Evolutionary conservation across 2,797 vertebrate species (phyloP).

Genomic region (Atherinosoma microstoma): DNA sequence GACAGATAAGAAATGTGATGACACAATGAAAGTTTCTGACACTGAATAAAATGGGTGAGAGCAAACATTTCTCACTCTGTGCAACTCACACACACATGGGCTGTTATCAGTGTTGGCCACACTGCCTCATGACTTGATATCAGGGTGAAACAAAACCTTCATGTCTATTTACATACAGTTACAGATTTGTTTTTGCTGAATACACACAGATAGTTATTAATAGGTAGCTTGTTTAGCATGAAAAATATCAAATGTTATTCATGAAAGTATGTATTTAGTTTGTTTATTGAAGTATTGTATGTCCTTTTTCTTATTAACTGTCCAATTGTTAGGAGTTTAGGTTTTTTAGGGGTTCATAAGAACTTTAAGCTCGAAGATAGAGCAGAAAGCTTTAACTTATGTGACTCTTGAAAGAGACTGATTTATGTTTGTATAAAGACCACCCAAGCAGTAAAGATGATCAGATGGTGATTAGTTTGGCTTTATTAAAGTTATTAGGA

Average conservation of each 20-base stretch:
- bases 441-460: constrained; percentile 71
- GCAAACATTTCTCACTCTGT: constrained; percentile 22
- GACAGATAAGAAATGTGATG: constrained; percentile 40
- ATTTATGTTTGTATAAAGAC: constrained; percentile 69
- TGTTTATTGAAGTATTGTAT: not conserved
- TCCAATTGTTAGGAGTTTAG: constrained; percentile 39
- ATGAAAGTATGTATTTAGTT: not conserved
- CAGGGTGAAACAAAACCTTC: not conserved
- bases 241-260: not conserved
- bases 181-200: not conserved
- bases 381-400: constrained; percentile 67
- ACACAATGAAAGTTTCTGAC: constrained; percentile 36
- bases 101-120: constrained; percentile 29
- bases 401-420: constrained; percentile 70
- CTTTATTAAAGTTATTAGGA: constrained; percentile 76
- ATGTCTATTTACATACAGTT: constrained; percentile 13
- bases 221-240: not conserved
- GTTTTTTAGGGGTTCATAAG: constrained; percentile 54
- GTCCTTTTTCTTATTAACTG: not conserved
- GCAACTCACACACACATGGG: constrained; percentile 12
- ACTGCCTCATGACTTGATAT: constrained; percentile 16
- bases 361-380: constrained; percentile 61
- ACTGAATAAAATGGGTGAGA: constrained; percentile 21
- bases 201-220: not conserved
- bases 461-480: constrained; percentile 76